Percentiles rank a stretch among this genome's conserved stretches.
These are phyloP conservation scores for Drosophila niveifrons DNA, from an alignment of 2,888 invertebrate genomes.

Conservation along the genomic window DNA sequence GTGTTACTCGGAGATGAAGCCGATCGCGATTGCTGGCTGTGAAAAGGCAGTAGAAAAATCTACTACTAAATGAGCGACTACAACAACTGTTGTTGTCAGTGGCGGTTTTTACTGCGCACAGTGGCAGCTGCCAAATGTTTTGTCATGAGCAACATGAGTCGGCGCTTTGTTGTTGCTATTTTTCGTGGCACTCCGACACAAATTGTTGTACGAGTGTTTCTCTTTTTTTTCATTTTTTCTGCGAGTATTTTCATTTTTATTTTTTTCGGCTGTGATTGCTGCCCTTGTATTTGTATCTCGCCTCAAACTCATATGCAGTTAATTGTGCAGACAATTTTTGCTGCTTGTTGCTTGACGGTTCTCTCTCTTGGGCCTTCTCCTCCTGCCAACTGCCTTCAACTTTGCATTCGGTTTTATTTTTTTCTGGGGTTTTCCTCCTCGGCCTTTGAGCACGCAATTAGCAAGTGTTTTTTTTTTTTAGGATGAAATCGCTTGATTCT, in stretches of 20 bases:
- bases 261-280: slow-evolving; percentile 33
- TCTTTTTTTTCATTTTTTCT: slow-evolving; percentile 43
- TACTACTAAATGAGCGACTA: slow-evolving; percentile 41
- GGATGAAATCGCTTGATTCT: slow-evolving; percentile 60
- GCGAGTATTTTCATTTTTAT: slow-evolving; percentile 20
- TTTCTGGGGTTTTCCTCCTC: slow-evolving; percentile 17
- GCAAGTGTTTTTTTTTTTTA: slow-evolving; percentile 39
- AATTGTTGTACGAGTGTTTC: slow-evolving; percentile 24
- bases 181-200: slow-evolving; percentile 36
- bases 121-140: slow-evolving; percentile 24
- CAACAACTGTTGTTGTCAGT: background rate
- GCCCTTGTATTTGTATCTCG: slow-evolving; percentile 59
- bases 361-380: slow-evolving; percentile 31
- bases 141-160: slow-evolving; percentile 60
- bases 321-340: slow-evolving; percentile 30
- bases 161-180: slow-evolving; percentile 49
- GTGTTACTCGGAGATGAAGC: slow-evolving; percentile 50
- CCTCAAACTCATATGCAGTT: slow-evolving; percentile 46
- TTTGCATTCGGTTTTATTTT: background rate
- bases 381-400: background rate
- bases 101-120: slow-evolving; percentile 1
- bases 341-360: slow-evolving; percentile 30
- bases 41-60: slow-evolving; percentile 59
- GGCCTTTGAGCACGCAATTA: slow-evolving; percentile 53
- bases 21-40: slow-evolving; percentile 38